A percentile compares a stretch with the other conserved stretches of the same genome.
phyloP scores from a whole-genome alignment of 2,113 vertebrate genomes.

The mouse (Mus musculus) region DNA sequence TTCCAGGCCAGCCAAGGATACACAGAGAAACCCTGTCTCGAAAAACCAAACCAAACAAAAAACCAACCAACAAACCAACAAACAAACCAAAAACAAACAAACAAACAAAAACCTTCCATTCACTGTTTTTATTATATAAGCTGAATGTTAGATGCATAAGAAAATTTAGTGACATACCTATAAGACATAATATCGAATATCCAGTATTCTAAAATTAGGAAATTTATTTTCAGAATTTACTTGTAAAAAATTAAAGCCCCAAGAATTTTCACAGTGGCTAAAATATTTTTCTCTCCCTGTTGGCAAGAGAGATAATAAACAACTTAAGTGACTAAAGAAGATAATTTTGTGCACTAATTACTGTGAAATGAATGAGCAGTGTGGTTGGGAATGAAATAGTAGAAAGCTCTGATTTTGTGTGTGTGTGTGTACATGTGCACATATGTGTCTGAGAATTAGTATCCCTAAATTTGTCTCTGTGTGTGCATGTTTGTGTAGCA shows the following conservation, averaged over 20 bases:
- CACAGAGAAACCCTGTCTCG: too few species aligned
- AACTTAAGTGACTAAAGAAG: neutral
- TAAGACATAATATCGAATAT: neutral
- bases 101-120: neutral
- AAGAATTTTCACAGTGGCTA: neutral
- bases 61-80: too few species aligned
- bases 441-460: neutral
- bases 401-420: neutral
- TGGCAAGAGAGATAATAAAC: neutral
- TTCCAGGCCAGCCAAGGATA: too few species aligned
- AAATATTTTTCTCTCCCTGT: neutral
- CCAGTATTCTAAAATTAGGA: neutral
- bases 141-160: neutral
- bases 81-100: too few species aligned
- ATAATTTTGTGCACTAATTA: neutral
- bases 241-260: neutral
- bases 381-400: neutral
- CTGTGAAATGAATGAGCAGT: neutral
- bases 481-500: neutral
- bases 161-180: neutral
- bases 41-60: too few species aligned
- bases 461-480: neutral
- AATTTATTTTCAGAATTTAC: neutral
- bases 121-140: neutral
- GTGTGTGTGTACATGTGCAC: neutral